Evolutionary conservation across 2,797 vertebrate genomes (phyloP).

Genomic region (Benthosema pterotum): DNA sequence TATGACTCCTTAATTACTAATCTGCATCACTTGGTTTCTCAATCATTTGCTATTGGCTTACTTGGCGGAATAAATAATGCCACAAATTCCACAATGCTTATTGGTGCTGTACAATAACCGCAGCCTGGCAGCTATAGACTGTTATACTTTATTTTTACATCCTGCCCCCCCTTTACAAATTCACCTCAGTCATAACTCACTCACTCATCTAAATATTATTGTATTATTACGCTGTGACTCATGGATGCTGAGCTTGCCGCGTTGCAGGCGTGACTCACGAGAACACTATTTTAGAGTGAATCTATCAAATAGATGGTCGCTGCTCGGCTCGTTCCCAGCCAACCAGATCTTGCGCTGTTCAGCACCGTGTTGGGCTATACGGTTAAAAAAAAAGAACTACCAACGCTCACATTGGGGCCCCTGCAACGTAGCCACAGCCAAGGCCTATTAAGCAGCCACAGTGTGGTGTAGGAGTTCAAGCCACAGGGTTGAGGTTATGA

Average conservation of each 20-base stretch:
- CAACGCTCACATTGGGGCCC: slow-evolving; percentile 65
- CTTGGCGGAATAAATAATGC: not conserved
- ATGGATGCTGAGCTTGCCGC: slow-evolving; percentile 53
- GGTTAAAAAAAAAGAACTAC: slow-evolving; percentile 25
- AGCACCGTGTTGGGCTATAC: slow-evolving; percentile 51
- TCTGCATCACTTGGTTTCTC: not conserved
- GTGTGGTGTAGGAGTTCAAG: slow-evolving; percentile 71
- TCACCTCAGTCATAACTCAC: slow-evolving; percentile 44
- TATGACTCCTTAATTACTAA: not conserved
- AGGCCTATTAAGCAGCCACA: slow-evolving; percentile 72
- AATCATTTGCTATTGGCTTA: not conserved
- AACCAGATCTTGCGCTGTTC: slow-evolving; percentile 45
- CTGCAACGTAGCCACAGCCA: slow-evolving; percentile 65
- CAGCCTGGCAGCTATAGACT: slow-evolving; percentile 18
- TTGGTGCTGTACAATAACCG: slow-evolving; percentile 20
- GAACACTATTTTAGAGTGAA: slow-evolving; percentile 48
- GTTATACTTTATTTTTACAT: slow-evolving; percentile 40
- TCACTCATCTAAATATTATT: slow-evolving; percentile 30
- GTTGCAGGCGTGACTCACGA: slow-evolving; percentile 37
- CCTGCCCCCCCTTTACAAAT: slow-evolving; percentile 30
- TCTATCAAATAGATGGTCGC: slow-evolving; percentile 60
- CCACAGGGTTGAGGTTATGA: slow-evolving; percentile 72
- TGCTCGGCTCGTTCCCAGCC: slow-evolving; percentile 48
- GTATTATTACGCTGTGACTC: slow-evolving; percentile 45
- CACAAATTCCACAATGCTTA: not conserved